Conservation (phyloP, 2,113 vertebrate species). For the Cyprichromis sp. region DNA sequence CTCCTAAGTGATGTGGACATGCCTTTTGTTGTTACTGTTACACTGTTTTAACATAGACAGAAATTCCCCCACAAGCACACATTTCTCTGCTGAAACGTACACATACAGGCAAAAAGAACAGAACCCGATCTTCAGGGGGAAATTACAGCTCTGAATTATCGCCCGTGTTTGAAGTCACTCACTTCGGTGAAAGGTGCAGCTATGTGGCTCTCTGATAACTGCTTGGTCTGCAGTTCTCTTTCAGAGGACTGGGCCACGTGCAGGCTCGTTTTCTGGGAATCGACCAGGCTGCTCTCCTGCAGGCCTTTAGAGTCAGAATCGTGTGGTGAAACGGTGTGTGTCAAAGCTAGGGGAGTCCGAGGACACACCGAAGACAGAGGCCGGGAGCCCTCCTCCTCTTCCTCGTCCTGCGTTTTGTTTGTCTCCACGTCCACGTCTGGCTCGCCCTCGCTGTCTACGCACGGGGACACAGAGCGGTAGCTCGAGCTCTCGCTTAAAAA, state of each 20-base stretch:
- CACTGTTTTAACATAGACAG: conserved; percentile 9
- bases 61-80: neutral
- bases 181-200: conserved; percentile 55
- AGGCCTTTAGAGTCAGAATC: conserved; percentile 48
- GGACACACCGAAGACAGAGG: conserved; percentile 59
- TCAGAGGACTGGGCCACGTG: conserved; percentile 63
- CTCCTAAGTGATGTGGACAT: neutral
- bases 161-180: conserved; percentile 32
- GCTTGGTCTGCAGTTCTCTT: conserved; percentile 66
- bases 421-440: conserved; percentile 93
- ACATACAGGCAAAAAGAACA: neutral
- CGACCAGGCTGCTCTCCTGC: conserved; percentile 5
- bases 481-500: conserved; percentile 92
- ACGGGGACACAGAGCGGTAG: conserved; percentile 86
- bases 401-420: conserved; percentile 79
- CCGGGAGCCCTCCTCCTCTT: conserved; percentile 74
- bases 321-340: conserved; percentile 43
- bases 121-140: neutral
- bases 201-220: conserved; percentile 59
- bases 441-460: conserved; percentile 87
- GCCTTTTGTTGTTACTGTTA: neutral
- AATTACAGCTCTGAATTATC: neutral
- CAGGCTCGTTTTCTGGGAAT: conserved; percentile 49
- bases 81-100: neutral
- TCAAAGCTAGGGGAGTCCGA: conserved; percentile 52